Conservation (phyloP, 1,140 invertebrate species). For the Scaptomyza pallida region DNA sequence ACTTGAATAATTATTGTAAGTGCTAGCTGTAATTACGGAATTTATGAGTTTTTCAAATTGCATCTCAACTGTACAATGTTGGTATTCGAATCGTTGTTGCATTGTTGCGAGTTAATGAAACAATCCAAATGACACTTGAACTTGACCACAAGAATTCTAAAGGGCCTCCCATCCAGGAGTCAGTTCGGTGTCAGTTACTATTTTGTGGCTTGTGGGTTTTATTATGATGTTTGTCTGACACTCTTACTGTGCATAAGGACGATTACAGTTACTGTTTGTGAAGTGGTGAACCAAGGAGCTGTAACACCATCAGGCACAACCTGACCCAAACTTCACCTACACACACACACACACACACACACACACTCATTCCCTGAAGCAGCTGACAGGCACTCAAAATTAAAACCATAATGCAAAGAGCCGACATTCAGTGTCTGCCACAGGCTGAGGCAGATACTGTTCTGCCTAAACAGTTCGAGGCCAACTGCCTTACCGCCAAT, state of each 20-base stretch:
- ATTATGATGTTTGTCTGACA: constrained; percentile 22
- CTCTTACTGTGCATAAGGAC: not conserved
- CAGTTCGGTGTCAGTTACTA: constrained; percentile 10
- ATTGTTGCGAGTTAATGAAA: not conserved
- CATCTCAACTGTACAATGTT: not conserved
- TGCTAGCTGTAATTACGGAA: not conserved
- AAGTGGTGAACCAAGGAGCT: too few species aligned
- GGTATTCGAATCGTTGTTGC: constrained; percentile 8
- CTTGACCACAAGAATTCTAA: constrained; percentile 9
- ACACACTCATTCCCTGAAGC: not conserved
- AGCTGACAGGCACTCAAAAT: constrained; percentile 54
- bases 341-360: not conserved
- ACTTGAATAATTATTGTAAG: not conserved
- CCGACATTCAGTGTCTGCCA: constrained; percentile 52
- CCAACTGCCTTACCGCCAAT: not conserved
- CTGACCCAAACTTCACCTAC: not conserved
- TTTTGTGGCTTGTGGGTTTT: constrained; percentile 21
- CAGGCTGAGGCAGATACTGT: not conserved
- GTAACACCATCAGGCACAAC: not conserved
- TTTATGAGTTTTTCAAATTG: not conserved
- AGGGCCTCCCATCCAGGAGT: not conserved
- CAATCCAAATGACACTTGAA: constrained; percentile 9
- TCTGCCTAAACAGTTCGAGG: too few species aligned
- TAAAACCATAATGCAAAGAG: constrained; percentile 60
- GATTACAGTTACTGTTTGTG: not conserved